Evolutionary conservation across 1,140 invertebrate genomes (phyloP), one percentile per base, ranked within the genome.

Genomic region (Drosophila miranda): DNA sequence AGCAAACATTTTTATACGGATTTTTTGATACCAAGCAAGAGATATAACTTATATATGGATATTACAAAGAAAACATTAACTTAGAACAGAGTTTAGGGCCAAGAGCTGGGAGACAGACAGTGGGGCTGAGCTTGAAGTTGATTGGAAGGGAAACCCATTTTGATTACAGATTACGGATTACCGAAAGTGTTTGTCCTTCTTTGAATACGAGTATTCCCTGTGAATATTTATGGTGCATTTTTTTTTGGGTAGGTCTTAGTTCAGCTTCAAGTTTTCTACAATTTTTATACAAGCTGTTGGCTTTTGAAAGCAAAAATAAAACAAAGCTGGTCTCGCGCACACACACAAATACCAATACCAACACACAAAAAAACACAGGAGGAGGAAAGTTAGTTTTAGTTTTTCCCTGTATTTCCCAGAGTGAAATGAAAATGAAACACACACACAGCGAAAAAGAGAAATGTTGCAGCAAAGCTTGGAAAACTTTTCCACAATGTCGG

Each of bases 1-100:
- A 80, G 81, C 73, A 74, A 80, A 70, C 53, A 61, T 82, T 87
- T 80, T 86, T 86, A 86, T 86, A 86, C 70, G 67, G 34, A 86
- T 86, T 87, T 87, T 87, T 86, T 86, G 74, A 86, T 86, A 86
- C 78, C 61, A 75, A 79, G 57, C 56, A 78, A 76, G 42, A 68
- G 71, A 75, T 67, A 86, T 76, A 81, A 81, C 51, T 53, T 81
- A 79, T 73, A 81, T 69, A 68, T 38, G 64, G 48, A 68, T 62
- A 58, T 49, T 79, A 79, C 59, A 26, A 26, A 34, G 5, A 41
- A 54, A 41, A 41, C 7, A 3, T 26, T 26, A 26, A n/a, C 23
- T 26, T 26, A 26, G 23, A 26, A 19, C 19, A 19, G 19, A 19
- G 19, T 19, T 19, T 19, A 19, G 19, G 19, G 19, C 1, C 19